Percentiles rank a stretch among this genome's conserved stretches.
Evolutionary conservation across 2,113 vertebrate species (phyloP).

Genomic region (Lepisosteus osseus): DNA sequence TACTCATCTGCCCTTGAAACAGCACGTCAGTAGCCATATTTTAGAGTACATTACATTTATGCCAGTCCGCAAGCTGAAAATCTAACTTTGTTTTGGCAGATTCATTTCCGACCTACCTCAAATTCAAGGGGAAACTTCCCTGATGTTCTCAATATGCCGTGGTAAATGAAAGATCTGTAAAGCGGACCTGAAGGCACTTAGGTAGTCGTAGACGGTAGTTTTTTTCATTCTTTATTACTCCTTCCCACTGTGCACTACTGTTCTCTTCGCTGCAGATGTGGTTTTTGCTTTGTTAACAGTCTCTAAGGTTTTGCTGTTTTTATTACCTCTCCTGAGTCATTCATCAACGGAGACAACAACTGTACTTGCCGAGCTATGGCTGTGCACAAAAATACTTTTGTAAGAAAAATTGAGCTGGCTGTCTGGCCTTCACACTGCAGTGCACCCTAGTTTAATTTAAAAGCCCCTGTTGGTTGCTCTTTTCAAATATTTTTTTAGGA

Average conservation of each 20-base stretch:
- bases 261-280: constrained; percentile 68
- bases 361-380: constrained; percentile 45
- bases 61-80: constrained; percentile 42
- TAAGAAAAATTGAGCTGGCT: constrained; percentile 66
- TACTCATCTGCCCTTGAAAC: constrained; percentile 45
- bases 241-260: constrained; percentile 71
- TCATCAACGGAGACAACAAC: constrained; percentile 53
- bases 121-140: neutral
- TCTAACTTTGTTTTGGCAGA: constrained; percentile 48
- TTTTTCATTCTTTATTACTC: constrained; percentile 53
- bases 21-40: constrained; percentile 52
- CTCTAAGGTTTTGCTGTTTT: constrained; percentile 70
- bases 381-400: constrained; percentile 67
- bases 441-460: constrained; percentile 72
- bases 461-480: constrained; percentile 57
- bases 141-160: neutral
- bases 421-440: constrained; percentile 74
- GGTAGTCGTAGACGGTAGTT: constrained; percentile 19
- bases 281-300: constrained; percentile 71
- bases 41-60: constrained; percentile 47
- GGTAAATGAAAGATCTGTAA: constrained; percentile 44
- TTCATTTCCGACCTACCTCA: constrained; percentile 38
- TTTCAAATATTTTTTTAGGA: constrained; percentile 47
- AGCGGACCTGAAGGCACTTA: constrained; percentile 51
- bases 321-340: constrained; percentile 69